Base-by-base conservation (phyloP, 2,888 invertebrate species). In the Orthonychiurus folsomi region DNA sequence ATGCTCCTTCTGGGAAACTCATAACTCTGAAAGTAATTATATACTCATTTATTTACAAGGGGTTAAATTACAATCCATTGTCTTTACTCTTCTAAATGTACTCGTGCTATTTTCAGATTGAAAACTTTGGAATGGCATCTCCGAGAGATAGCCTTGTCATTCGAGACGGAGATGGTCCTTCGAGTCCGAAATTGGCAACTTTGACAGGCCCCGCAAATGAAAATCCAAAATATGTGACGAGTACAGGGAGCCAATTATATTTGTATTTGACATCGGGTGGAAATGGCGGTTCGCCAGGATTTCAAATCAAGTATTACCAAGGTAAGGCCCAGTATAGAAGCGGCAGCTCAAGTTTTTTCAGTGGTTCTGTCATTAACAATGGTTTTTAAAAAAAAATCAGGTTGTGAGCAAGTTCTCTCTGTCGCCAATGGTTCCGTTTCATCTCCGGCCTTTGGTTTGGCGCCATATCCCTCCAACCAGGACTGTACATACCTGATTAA, bases 201-300 rank as follows among this genome's bases (percentile, higher is more conserved):
- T 79, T 95, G 63, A 89, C 92, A 0, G 93, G 93, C 57, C 82
- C 83, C 63, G 82, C 85, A 1, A 83, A 85, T 70, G 85, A 88
- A 73, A 88, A 88, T 67, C 86, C 87, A 72, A 82, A 83, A 74
- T 86, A 92, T 26, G 85, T 97, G 9, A 89, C 94, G 78, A 94
- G 95, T 0, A 96, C 94, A 0, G 86, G 88, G 55, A 91, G 86
- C 76, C 84, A 87, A 73, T 79, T 94, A 24, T 96, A 94, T 76
- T 79, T 95, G 74, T 96, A 95, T 77, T 89, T 95, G 79, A 88
- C 91, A 76, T 91, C 93, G 21, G 89, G 89, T 74, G 82, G 93
- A 66, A 92, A 93, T 5, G 90, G 90, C 76, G 89, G 91, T 0
- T 86, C 86, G 71, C 86, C 88, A 74, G 97, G 96, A 59, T 95